Conservation (phyloP, 2,888 invertebrate genomes). For the Sinhomidia bicolor region DNA sequence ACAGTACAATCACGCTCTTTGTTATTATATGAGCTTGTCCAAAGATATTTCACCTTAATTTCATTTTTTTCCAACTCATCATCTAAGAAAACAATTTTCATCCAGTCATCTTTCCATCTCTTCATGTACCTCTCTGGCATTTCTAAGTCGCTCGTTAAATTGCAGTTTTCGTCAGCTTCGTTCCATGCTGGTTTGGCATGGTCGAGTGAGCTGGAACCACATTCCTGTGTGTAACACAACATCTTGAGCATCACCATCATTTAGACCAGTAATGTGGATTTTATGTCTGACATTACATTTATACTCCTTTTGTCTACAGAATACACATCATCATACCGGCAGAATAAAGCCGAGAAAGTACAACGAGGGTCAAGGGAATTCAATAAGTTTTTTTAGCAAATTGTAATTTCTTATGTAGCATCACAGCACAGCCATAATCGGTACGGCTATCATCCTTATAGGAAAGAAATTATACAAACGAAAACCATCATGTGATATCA, state of each 20-base stretch:
- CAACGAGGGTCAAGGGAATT: not conserved
- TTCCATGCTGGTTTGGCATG: not conserved
- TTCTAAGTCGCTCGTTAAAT: slow-evolving; percentile 41
- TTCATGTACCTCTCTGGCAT: slow-evolving; percentile 1
- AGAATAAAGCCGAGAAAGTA: not conserved
- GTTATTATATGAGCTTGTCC: slow-evolving; percentile 23
- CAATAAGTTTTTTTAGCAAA: slow-evolving; percentile 31
- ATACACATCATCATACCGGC: not conserved
- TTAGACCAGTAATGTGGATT: not conserved
- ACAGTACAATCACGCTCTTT: not conserved
- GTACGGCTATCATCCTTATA: not conserved
- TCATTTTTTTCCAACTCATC: slow-evolving; percentile 39
- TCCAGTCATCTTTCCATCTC: slow-evolving; percentile 27
- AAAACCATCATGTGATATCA: not conserved
- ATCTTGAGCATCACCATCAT: slow-evolving; percentile 3
- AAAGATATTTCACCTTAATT: slow-evolving; percentile 38
- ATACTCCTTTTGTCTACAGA: not conserved
- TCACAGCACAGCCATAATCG: not conserved
- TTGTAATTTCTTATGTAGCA: slow-evolving; percentile 20
- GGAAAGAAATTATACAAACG: not conserved
- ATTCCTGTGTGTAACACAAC: slow-evolving; percentile 1
- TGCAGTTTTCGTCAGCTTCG: slow-evolving; percentile 46
- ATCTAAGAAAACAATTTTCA: slow-evolving; percentile 36
- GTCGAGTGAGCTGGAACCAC: slow-evolving; percentile 26
- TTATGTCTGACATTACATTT: slow-evolving; percentile 2